Percentiles rank a stretch among this genome's conserved stretches.
Evolutionary conservation across 2,888 invertebrate genomes (phyloP).

Genomic region (Tinea semifulvella): DNA sequence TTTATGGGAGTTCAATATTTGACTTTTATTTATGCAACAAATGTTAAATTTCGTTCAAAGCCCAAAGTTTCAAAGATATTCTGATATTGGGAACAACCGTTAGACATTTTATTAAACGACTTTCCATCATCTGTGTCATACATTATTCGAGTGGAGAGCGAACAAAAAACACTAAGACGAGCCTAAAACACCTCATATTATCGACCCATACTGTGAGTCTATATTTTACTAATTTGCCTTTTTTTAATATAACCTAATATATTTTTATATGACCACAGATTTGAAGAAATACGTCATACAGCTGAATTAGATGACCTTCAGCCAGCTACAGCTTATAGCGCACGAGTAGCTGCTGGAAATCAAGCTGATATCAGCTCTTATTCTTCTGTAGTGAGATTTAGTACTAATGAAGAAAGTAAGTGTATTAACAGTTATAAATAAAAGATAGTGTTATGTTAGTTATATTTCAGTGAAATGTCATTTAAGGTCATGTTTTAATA

Average conservation of each 20-base stretch:
- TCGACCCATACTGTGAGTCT: no score
- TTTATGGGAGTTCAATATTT: neutral
- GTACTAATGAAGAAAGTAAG: slow-evolving; percentile 58
- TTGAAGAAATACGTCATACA: slow-evolving; percentile 47
- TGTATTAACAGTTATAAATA: slow-evolving; percentile 1
- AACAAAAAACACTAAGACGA: no score
- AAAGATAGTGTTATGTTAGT: neutral
- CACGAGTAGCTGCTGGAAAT: slow-evolving; percentile 54
- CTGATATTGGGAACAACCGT: no score
- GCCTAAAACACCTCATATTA: neutral
- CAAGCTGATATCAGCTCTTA: slow-evolving; percentile 54
- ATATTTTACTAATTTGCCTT: neutral
- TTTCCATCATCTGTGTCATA: no score
- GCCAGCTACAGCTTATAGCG: slow-evolving; percentile 51
- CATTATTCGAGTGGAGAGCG: no score
- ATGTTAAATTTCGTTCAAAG: no score
- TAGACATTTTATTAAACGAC: no score
- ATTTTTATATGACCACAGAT: slow-evolving; percentile 25
- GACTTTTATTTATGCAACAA: no score
- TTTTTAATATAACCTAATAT: neutral
- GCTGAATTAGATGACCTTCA: slow-evolving; percentile 48
- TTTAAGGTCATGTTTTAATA: no score
- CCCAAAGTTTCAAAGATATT: no score
- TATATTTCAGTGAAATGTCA: no score
- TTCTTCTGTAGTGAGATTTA: slow-evolving; percentile 49